Percentiles rank a stretch among this genome's conserved stretches.
phyloP scores from a whole-genome alignment of 2,888 invertebrate genomes.

The Amaurobius ferox region DNA sequence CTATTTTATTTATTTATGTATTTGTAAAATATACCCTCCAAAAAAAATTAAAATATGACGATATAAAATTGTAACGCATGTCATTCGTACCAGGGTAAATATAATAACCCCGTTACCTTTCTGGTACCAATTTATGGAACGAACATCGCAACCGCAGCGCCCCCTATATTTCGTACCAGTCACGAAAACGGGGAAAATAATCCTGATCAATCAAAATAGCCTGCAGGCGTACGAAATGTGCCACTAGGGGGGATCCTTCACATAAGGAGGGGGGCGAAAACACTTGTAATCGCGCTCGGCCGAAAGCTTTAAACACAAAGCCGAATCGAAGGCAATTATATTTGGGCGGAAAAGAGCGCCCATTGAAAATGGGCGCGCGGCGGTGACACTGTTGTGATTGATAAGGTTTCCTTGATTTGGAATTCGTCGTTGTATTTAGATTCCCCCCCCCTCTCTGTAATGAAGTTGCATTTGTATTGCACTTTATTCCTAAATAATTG shows the following conservation, averaged over 20 bases:
- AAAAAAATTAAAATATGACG: no score
- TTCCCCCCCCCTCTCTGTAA: slow-evolving; percentile 9
- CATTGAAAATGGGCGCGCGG: slow-evolving; percentile 17
- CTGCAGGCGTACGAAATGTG: slow-evolving; percentile 29
- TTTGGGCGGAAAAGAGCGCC: slow-evolving; percentile 32
- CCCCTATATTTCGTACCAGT: slow-evolving; percentile 5
- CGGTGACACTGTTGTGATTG: slow-evolving; percentile 54
- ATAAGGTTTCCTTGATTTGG: slow-evolving; percentile 46
- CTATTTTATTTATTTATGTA: no score
- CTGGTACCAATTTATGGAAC: no score
- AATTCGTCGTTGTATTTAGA: slow-evolving; percentile 21
- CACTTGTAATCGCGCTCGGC: slow-evolving; percentile 61
- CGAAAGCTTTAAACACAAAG: slow-evolving; percentile 28
- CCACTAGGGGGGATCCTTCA: slow-evolving; percentile 15
- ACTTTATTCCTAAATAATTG: slow-evolving; percentile 38
- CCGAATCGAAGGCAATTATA: slow-evolving; percentile 59
- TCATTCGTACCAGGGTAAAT: background rate
- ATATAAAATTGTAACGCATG: no score
- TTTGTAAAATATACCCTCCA: no score
- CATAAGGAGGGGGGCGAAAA: slow-evolving; percentile 23
- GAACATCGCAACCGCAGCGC: slow-evolving; percentile 5
- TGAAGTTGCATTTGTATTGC: slow-evolving; percentile 42
- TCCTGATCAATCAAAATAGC: slow-evolving; percentile 55
- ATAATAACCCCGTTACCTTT: background rate
- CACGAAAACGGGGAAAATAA: background rate